Evolutionary conservation across 1,140 invertebrate species (phyloP), one percentile per base, ranked within the genome.

Genomic region (Pseudobourletiella spinata): DNA sequence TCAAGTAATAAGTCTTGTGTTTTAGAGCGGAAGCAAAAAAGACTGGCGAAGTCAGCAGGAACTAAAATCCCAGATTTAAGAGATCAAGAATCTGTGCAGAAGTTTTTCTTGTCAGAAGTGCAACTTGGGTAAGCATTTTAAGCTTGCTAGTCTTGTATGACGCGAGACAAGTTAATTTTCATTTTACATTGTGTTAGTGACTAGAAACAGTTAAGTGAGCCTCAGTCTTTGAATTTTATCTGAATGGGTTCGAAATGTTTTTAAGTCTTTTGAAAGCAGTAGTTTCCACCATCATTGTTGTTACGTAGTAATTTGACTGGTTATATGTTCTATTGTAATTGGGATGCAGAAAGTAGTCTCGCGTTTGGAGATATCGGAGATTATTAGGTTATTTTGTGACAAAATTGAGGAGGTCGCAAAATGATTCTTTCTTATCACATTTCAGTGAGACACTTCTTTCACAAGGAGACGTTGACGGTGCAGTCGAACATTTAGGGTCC

Each of bases 401-500:
- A n/a, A n/a, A n/a, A n/a, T n/a, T n/a, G n/a, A n/a, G n/a, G n/a
- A n/a, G n/a, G n/a, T n/a, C n/a, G n/a, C n/a, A n/a, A n/a, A n/a
- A n/a, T n/a, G n/a, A n/a, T n/a, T n/a, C n/a, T n/a, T n/a, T n/a
- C n/a, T n/a, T n/a, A n/a, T n/a, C 6, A 48, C 18, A n/a, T 18
- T 32, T 2, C 26, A 55, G 52, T 26, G 95, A 98, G 76, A 90
- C 94, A 73, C 73, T 95, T 29, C 78, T 98, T 67, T 84, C 84
- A 22, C 79, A 80, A 63, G 92, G 93, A 48, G 87, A 96, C 67
- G 74, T 94, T 61, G 91, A 95, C 64, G 84, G 82, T 44, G 95
- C 91, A 57, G 87, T 97, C 25, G 92, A 97, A 74, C 95, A 98
- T 77, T 81, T 98, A 61, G 86, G 87, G 26, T 92, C 93, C 75